These are phyloP conservation scores for Fundulus diaphanus DNA, from an alignment of 2,797 vertebrate genomes.

Conservation along the genomic window DNA sequence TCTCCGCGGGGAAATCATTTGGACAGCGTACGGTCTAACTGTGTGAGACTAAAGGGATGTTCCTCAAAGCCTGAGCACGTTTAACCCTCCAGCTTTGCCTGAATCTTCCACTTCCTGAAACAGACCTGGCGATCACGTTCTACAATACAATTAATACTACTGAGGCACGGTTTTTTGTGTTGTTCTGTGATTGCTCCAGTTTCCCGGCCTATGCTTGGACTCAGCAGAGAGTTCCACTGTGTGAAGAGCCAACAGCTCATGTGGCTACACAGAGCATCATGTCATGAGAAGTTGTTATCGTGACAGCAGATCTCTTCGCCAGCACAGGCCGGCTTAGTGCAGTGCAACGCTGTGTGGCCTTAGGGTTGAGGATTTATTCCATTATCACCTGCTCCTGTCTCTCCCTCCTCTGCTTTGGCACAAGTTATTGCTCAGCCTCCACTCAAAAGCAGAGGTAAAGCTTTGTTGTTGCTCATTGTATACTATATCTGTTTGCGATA, in stretches of 20 bases:
- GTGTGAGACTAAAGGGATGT: constrained; percentile 34
- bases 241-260: constrained; percentile 12
- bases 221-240: constrained; percentile 43
- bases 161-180: constrained; percentile 11
- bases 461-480: constrained; percentile 10
- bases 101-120: constrained; percentile 10
- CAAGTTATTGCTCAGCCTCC: constrained; percentile 19
- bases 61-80: constrained; percentile 26
- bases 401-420: constrained; percentile 23
- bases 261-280: not conserved
- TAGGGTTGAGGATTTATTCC: constrained; percentile 50
- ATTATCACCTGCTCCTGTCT: constrained; percentile 45
- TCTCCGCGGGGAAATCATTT: constrained; percentile 62
- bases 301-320: constrained; percentile 36
- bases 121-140: constrained; percentile 24
- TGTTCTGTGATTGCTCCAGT: constrained; percentile 9
- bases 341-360: constrained; percentile 47
- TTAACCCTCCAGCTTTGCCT: constrained; percentile 21
- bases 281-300: constrained; percentile 54
- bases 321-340: constrained; percentile 37
- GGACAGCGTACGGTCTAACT: constrained; percentile 55
- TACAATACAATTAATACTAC: constrained; percentile 17
- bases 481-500: constrained; percentile 27
- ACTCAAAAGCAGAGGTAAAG: constrained; percentile 43
- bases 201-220: constrained; percentile 50